Evolutionary conservation across 2,113 vertebrate species (phyloP).

Genomic region (Saimiri boliviensis): DNA sequence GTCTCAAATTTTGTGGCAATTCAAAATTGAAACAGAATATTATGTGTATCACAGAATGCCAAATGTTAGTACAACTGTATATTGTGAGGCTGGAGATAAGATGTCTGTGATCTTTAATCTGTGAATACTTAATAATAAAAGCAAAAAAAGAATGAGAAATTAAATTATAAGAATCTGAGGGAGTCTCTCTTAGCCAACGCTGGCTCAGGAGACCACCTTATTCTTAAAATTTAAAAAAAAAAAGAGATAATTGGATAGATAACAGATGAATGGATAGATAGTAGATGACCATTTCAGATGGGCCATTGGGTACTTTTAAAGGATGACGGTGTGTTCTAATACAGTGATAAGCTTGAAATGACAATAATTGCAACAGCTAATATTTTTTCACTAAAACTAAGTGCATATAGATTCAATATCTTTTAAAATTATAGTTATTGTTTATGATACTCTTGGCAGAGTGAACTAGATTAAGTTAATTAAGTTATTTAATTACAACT

Average conservation of each 20-base stretch:
- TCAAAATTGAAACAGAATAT: background rate
- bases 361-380: background rate
- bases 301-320: background rate
- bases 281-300: background rate
- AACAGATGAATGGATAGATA: background rate
- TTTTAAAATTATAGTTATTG: background rate
- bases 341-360: background rate
- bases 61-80: background rate
- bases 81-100: background rate
- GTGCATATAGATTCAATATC: background rate
- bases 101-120: background rate
- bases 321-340: background rate
- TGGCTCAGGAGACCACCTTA: too few relatives aligned
- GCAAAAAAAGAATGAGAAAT: background rate
- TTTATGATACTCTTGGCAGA: background rate
- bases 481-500: background rate
- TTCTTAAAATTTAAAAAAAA: too few relatives aligned
- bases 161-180: background rate
- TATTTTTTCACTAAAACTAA: background rate
- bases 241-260: background rate
- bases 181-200: too few relatives aligned
- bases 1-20: background rate
- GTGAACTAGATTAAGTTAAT: background rate
- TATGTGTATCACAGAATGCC: background rate
- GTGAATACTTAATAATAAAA: background rate